Percentiles rank a stretch among this genome's conserved stretches.
Conservation (phyloP, 2,888 invertebrate species). For the Chrysolina americana region DNA sequence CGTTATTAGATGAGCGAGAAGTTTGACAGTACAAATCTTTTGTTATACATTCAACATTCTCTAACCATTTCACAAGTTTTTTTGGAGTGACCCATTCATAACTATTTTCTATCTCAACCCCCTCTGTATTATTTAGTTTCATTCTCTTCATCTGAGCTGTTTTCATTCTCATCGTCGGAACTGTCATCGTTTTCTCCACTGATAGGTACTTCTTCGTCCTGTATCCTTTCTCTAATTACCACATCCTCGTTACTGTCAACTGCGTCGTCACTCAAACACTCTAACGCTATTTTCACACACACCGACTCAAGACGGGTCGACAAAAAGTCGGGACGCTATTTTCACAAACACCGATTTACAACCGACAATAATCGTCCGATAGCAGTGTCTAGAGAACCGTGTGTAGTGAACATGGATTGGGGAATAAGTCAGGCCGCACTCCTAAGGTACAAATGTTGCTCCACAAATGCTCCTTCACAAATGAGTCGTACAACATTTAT, state of each 20-base stretch:
- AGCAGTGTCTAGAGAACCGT: too few species aligned
- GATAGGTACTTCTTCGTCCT: slow-evolving; percentile 15
- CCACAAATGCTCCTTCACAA: too few species aligned
- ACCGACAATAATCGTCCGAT: too few species aligned
- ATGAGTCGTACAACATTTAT: too few species aligned
- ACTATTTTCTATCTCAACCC: slow-evolving; percentile 3
- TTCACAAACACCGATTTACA: too few species aligned
- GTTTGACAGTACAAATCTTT: slow-evolving; percentile 6
- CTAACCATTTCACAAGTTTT: not conserved
- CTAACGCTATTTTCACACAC: too few species aligned
- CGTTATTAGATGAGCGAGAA: slow-evolving; percentile 15
- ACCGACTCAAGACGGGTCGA: too few species aligned
- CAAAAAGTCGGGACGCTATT: too few species aligned
- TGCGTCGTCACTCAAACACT: not conserved
- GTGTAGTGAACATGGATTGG: too few species aligned
- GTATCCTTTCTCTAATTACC: slow-evolving; percentile 20
- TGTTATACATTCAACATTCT: not conserved
- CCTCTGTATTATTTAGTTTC: not conserved
- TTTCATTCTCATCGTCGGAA: slow-evolving; percentile 5
- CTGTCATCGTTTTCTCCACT: slow-evolving; percentile 16
- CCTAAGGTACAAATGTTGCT: too few species aligned
- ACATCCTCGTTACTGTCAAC: not conserved
- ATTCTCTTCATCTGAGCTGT: not conserved
- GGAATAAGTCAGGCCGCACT: too few species aligned
- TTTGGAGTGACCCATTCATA: slow-evolving; percentile 4